These are phyloP conservation scores for Lucilia cuprina DNA, from an alignment of 1,140 invertebrate genomes.

Conservation along the genomic window DNA sequence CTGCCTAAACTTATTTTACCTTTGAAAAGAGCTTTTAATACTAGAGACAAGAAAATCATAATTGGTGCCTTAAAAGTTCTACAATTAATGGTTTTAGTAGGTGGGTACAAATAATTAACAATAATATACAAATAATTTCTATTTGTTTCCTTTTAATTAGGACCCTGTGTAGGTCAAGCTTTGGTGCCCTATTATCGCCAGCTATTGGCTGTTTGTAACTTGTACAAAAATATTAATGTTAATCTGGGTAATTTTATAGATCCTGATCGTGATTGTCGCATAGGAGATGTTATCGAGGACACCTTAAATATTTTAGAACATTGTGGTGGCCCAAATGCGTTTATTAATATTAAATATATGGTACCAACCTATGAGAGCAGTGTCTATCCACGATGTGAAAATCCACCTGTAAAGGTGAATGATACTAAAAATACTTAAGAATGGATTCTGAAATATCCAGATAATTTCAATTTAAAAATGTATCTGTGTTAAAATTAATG, in stretches of 20 bases:
- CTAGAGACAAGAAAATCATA: constrained; percentile 75
- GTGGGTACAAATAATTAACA: constrained; percentile 64
- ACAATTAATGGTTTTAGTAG: constrained; percentile 78
- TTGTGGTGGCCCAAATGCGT: constrained; percentile 91
- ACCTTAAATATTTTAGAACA: constrained; percentile 88
- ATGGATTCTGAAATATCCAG: no score
- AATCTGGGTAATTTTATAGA: constrained; percentile 80
- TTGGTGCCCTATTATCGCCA: constrained; percentile 93
- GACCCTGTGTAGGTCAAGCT: constrained; percentile 74
- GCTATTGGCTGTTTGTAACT: constrained; percentile 86
- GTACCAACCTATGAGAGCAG: constrained; percentile 96
- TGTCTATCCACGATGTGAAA: constrained; percentile 63
- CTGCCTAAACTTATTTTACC: constrained; percentile 92
- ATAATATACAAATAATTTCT: neutral
- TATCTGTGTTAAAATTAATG: no score
- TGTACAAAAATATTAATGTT: constrained; percentile 88
- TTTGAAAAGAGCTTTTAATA: constrained; percentile 88
- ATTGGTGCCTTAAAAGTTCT: constrained; percentile 79
- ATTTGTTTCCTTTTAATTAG: constrained; percentile 39
- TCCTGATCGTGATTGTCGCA: constrained; percentile 81
- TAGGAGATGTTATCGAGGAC: constrained; percentile 90
- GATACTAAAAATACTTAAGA: no score
- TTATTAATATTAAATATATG: constrained; percentile 97
- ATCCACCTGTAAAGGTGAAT: neutral
- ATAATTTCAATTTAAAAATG: no score